Base-by-base conservation (phyloP, 2,797 vertebrate genomes). In the Rhodeus uyekii region DNA sequence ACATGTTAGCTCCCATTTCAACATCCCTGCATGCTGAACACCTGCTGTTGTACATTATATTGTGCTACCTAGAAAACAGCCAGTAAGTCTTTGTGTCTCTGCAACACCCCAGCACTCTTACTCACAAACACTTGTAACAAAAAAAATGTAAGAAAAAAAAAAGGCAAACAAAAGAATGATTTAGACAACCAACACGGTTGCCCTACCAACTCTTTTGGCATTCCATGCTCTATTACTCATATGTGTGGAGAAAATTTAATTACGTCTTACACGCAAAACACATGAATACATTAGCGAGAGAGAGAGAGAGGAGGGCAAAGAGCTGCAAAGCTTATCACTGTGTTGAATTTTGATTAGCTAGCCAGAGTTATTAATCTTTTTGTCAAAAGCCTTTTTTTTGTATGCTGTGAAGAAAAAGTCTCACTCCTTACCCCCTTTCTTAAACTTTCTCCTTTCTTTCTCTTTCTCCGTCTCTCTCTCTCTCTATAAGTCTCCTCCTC, bases 311-410 rank as follows among this genome's bases (percentile, higher is more conserved):
- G 36, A 32, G 29, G 19, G 27, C 55, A 67, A 64, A 42, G n/a
- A 55, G 38, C 69, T 6, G 75, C 81, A 79, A 77, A 84, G 69
- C 81, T 89, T 85, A 84, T 80, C 73, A 84, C 85, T 85, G 86
- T 89, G 89, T 86, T 86, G 75, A 76, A 87, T 87, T 88, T 82
- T 88, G 86, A 87, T 77, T 22, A 82, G 72, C 85, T 69, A 87
- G 87, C 58, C 88, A 68, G 86, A 90, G 88, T 92, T 91, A 91
- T 92, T 92, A 90, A 89, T 90, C 86, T 88, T 89, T 89, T 90
- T 92, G 88, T 89, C 85, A 69, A 58, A 87, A 89, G 87, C 86
- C 90, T 91, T 89, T 88, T 84, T 90, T 89, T 82, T 86, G 85
- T 90, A 90, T 64, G 72, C 34, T 18, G 34, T 83, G 82, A 90